Evolutionary conservation across 1,140 invertebrate species (phyloP).

Genomic region (Plutomurus gul): DNA sequence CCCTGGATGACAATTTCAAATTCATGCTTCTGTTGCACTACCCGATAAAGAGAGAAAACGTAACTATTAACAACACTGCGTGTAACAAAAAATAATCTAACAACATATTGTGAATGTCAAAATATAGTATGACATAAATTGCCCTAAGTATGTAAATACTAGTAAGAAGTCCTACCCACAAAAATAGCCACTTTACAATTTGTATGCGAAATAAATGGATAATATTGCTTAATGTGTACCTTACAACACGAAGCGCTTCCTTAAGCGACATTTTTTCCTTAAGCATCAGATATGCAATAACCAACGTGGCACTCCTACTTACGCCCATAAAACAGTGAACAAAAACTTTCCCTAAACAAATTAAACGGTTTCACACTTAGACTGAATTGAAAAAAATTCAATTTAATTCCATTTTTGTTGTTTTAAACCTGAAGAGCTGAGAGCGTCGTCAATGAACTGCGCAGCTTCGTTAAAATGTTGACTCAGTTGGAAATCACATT

Average conservation of each 20-base stretch:
- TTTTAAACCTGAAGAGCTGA: constrained; percentile 39
- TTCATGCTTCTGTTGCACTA: too few species aligned
- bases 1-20: too few species aligned
- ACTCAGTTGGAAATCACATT: constrained; percentile 55
- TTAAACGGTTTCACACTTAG: too few species aligned
- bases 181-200: too few species aligned
- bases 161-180: too few species aligned
- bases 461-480: constrained; percentile 56
- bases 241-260: constrained; percentile 57
- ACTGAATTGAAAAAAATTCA: neutral
- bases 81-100: too few species aligned
- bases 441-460: constrained; percentile 58
- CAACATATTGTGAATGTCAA: too few species aligned
- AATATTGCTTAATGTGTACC: constrained; percentile 33
- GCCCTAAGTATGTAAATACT: too few species aligned
- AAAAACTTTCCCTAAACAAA: constrained; percentile 63
- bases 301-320: constrained; percentile 58
- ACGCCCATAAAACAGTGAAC: constrained; percentile 59
- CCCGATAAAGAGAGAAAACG: too few species aligned
- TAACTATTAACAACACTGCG: too few species aligned
- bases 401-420: neutral
- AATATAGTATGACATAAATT: too few species aligned
- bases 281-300: constrained; percentile 60
- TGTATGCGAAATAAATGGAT: neutral
- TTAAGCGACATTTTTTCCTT: constrained; percentile 58